These are phyloP conservation scores for Chamaetylas fuelleborni DNA, from an alignment of 2,113 vertebrate genomes.

Conservation along the genomic window DNA sequence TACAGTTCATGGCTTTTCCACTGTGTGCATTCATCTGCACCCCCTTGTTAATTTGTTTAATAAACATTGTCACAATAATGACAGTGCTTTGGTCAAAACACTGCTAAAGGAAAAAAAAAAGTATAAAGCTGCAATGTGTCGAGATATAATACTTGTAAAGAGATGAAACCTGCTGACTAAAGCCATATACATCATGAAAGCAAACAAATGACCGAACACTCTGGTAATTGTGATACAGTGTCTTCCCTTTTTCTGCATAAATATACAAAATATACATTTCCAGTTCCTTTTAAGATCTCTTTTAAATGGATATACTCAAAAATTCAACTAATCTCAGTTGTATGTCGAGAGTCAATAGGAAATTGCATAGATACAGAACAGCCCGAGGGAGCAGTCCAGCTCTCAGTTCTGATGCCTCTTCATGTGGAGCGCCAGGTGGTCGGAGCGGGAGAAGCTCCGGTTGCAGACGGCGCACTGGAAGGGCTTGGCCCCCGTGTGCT, in stretches of 20 bases:
- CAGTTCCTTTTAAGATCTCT: conserved; percentile 65
- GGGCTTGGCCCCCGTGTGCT: conserved; percentile 96
- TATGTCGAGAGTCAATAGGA: conserved; percentile 11
- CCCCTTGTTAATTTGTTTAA: conserved; percentile 62
- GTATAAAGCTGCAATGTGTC: conserved; percentile 39
- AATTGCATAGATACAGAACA: conserved; percentile 59
- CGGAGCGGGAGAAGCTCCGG: conserved; percentile 95
- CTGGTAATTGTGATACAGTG: conserved; percentile 68
- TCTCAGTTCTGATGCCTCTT: conserved; percentile 93
- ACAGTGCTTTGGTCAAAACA: conserved; percentile 76
- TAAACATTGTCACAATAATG: conserved; percentile 71
- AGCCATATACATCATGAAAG: conserved; percentile 61
- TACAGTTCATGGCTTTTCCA: conserved; percentile 66
- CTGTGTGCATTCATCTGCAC: conserved; percentile 51
- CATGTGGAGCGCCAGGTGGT: conserved; percentile 98
- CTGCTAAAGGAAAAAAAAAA: conserved; percentile 13
- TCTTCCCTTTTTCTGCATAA: conserved; percentile 78
- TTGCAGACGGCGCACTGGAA: conserved; percentile 93
- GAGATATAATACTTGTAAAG: conserved; percentile 70
- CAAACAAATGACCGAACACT: conserved; percentile 66
- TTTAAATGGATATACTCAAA: conserved; percentile 43
- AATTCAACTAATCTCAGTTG: conserved; percentile 28
- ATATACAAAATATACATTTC: conserved; percentile 87
- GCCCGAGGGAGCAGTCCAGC: neutral
- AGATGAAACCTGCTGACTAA: conserved; percentile 74